Base-by-base conservation (phyloP, 2,113 vertebrate genomes). In the Prietella phreatophila region DNA sequence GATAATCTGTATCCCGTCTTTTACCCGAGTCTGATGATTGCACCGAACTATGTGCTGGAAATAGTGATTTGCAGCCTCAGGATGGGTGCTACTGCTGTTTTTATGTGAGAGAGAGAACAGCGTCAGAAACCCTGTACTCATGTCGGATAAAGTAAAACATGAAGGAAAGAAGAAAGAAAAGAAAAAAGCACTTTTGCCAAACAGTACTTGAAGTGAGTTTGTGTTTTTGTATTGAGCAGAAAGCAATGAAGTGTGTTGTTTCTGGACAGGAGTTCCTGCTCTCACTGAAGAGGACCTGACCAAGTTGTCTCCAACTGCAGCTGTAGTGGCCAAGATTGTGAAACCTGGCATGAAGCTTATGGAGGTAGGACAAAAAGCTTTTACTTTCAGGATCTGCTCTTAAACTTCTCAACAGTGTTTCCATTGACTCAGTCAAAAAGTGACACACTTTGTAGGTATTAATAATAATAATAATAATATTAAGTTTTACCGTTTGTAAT, bases 291-390 rank as follows among this genome's bases (percentile, higher is more conserved):
- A 97, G 82, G 97, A 99, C n/a, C 92, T 99, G 83, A 96, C 97
- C 67, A 93, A 96, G n/a, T 96, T 99, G 96, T 99, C 97, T 92
- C 98, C 98, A 2, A 97, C 98, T 88, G 98, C 98, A 85, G 97
- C 98, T 73, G 96, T 97, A 10, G 97, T 99, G 19, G 97, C 98
- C 58, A 97, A 97, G 53, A 97, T 99, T 22, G 97, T 99, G 63
- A 98, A 97, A 89, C 98, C 98, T 76, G 97, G 97, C 85, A 99
- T 99, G 98, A 99, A 99, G 88, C 94, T 99, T 89, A 99, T 98
- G 73, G 98, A 99, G 95, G 98, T 95, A 87, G 19, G 8, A 42
- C 10, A 60, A 76, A 47, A 65, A 42, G 9, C 5, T 11, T 9
- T 75, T 25, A 33, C 53, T 79, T 65, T 80, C 19, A 53, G 47